phyloP scores from a whole-genome alignment of 1,140 invertebrate genomes.

The Papilio polytes region DNA sequence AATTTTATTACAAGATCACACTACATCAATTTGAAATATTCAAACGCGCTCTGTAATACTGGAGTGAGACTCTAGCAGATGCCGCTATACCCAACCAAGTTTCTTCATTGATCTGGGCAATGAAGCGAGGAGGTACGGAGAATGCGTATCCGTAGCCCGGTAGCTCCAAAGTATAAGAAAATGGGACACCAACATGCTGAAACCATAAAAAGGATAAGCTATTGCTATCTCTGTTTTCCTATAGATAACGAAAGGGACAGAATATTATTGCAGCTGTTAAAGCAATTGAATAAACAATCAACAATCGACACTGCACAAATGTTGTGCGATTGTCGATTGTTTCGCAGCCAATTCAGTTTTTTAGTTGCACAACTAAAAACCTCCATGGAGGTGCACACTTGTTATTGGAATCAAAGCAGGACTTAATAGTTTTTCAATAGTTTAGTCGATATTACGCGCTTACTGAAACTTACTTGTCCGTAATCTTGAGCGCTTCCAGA shows the following conservation, averaged over 20 bases:
- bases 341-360: too few species aligned
- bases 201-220: conserved; percentile 36
- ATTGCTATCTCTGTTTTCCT: background rate
- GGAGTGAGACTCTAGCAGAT: conserved; percentile 57
- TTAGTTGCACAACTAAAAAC: too few species aligned
- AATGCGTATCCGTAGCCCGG: conserved; percentile 89
- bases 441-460: background rate
- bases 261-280: background rate
- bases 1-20: background rate
- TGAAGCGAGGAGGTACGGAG: conserved; percentile 87
- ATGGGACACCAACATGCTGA: conserved; percentile 80
- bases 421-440: too few species aligned
- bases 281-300: too few species aligned
- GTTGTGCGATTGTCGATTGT: too few species aligned
- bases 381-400: too few species aligned
- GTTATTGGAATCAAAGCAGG: too few species aligned
- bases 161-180: conserved; percentile 88
- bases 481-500: conserved; percentile 86
- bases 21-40: background rate
- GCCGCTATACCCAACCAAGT: conserved; percentile 87
- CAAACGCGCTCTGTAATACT: conserved; percentile 48
- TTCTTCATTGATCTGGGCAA: conserved; percentile 90
- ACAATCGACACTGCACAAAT: too few species aligned
- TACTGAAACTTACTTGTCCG: conserved; percentile 58
- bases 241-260: background rate